Evolutionary conservation across 2,797 vertebrate species (phyloP).

Genomic region (Gambusia yucatana): DNA sequence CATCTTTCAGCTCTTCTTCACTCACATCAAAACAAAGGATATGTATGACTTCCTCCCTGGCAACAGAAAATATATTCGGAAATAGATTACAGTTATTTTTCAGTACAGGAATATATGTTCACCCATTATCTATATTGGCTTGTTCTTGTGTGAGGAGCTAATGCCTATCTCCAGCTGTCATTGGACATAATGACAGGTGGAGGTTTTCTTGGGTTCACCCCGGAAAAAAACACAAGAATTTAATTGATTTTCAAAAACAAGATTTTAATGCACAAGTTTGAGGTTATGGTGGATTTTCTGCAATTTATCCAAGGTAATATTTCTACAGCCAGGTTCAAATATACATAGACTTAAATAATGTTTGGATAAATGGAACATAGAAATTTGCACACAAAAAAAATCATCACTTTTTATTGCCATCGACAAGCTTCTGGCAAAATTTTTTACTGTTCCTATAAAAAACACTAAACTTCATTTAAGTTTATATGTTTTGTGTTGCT

Average conservation of each 20-base stretch:
- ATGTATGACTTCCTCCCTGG: conserved; percentile 81
- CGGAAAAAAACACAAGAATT: background rate
- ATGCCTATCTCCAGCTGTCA: background rate
- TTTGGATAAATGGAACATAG: background rate
- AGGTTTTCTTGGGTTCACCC: background rate
- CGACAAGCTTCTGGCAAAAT: background rate
- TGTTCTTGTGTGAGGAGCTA: background rate
- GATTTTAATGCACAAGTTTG: background rate
- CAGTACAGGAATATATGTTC: background rate
- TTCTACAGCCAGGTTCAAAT: background rate
- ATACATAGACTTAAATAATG: background rate
- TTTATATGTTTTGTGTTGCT: background rate
- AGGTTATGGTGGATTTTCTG: background rate
- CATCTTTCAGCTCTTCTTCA: conserved; percentile 74
- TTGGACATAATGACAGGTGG: background rate
- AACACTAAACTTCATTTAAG: background rate
- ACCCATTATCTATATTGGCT: background rate
- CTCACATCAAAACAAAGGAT: conserved; percentile 80
- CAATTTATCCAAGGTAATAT: background rate
- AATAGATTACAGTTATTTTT: background rate
- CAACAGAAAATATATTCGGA: background rate
- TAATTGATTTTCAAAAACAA: background rate
- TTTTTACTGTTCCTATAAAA: background rate
- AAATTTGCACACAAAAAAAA: background rate
- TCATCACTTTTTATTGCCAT: background rate